Evolutionary conservation across 2,797 vertebrate species (phyloP).

Genomic region (Setipinna tenuifilis): DNA sequence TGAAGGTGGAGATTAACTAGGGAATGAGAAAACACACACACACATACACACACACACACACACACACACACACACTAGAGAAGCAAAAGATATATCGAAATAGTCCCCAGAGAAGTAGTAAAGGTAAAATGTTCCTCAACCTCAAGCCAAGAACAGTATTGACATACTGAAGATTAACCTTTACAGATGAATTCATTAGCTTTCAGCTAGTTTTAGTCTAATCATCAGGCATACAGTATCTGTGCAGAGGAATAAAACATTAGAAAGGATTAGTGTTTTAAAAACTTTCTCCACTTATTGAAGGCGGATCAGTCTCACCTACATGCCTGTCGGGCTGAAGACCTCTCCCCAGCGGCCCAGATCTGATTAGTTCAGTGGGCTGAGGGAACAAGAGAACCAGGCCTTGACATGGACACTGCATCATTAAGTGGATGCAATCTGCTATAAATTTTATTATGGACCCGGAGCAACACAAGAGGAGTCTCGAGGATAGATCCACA

Average conservation of each 20-base stretch:
- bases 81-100: no score
- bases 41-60: no score
- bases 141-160: no score
- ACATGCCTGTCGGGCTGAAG: background rate
- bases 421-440: background rate
- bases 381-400: background rate
- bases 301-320: background rate
- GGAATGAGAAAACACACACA: background rate
- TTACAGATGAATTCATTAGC: no score
- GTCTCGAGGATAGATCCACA: background rate
- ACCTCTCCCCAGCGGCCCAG: background rate
- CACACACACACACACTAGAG: no score
- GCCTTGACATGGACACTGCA: background rate
- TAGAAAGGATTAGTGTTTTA: background rate
- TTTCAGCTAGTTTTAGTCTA: no score
- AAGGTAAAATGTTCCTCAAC: no score
- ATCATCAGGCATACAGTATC: no score
- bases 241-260: no score
- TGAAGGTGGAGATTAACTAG: background rate
- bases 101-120: no score
- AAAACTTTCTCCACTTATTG: background rate
- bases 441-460: background rate
- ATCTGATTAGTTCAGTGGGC: background rate
- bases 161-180: no score
- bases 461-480: background rate